Evolutionary conservation across 2,797 vertebrate species (phyloP).

Genomic region (Hirundo rustica): DNA sequence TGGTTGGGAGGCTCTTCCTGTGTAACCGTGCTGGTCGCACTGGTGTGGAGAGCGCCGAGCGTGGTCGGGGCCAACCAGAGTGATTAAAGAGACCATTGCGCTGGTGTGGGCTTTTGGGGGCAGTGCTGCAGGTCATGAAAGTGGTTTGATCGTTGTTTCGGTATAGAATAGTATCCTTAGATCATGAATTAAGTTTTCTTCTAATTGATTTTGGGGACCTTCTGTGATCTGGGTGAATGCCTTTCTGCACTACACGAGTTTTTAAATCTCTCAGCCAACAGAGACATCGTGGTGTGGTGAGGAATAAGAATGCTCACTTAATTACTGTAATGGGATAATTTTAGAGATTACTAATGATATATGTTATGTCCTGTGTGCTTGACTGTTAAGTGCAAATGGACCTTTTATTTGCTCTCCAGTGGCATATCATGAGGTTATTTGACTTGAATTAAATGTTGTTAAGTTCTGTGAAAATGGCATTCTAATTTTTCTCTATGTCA

Average conservation of each 20-base stretch:
- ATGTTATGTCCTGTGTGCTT: neutral
- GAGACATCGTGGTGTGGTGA: neutral
- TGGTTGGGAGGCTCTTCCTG: neutral
- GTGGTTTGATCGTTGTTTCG: neutral
- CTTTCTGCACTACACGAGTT: neutral
- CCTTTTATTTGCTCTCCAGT: conserved; percentile 20
- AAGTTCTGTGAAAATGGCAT: conserved; percentile 1
- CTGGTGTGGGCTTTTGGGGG: neutral
- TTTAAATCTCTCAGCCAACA: neutral
- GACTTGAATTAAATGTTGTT: conserved; percentile 9
- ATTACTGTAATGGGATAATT: neutral
- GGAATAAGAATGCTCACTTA: neutral
- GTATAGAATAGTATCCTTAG: neutral
- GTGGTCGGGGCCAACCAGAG: fast-evolving
- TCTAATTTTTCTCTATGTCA: conserved; percentile 41
- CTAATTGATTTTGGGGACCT: neutral
- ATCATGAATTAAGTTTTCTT: neutral
- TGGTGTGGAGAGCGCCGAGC: fast-evolving
- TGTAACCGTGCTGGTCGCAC: neutral
- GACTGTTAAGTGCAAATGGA: neutral
- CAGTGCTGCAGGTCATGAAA: neutral
- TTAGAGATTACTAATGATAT: neutral
- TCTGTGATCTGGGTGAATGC: neutral
- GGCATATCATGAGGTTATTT: neutral
- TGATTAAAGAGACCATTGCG: neutral